Conservation (phyloP, 2,113 vertebrate genomes). For the Planiliza haematocheilus region DNA sequence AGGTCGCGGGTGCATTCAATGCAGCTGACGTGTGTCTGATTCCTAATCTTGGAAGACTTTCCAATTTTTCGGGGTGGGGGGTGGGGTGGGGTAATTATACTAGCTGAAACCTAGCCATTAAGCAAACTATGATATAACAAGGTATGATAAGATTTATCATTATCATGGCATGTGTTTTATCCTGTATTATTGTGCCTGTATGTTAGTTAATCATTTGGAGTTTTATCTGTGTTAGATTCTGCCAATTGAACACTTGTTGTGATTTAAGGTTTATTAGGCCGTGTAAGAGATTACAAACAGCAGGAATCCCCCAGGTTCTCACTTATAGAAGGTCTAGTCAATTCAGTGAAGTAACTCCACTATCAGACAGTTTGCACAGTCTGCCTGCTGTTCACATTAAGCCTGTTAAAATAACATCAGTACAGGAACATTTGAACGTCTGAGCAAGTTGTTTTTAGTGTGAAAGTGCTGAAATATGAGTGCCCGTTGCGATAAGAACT, state of each 20-base stretch:
- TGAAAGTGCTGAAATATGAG: constrained; percentile 51
- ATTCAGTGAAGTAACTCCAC: not conserved
- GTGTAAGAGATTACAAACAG: not conserved
- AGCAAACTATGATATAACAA: not conserved
- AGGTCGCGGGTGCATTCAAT: not conserved
- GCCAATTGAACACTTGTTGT: too few species aligned
- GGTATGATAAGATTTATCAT: not conserved
- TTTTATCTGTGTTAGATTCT: too few species aligned
- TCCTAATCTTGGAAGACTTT: not conserved
- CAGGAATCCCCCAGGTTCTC: too few species aligned
- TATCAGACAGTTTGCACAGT: not conserved
- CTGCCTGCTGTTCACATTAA: not conserved
- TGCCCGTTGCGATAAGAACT: constrained; percentile 26
- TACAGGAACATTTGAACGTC: not conserved
- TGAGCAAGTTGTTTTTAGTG: constrained; percentile 11
- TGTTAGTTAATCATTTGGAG: too few species aligned
- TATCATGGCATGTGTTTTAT: not conserved
- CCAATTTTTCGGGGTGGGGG: too few species aligned
- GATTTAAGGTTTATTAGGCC: too few species aligned
- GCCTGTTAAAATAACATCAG: constrained; percentile 8
- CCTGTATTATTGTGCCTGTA: not conserved
- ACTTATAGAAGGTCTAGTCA: too few species aligned
- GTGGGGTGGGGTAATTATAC: too few species aligned
- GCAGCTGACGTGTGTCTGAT: constrained; percentile 6
- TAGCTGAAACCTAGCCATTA: not conserved